phyloP scores from a whole-genome alignment of 2,888 invertebrate genomes.

The Melanostoma mellinum region DNA sequence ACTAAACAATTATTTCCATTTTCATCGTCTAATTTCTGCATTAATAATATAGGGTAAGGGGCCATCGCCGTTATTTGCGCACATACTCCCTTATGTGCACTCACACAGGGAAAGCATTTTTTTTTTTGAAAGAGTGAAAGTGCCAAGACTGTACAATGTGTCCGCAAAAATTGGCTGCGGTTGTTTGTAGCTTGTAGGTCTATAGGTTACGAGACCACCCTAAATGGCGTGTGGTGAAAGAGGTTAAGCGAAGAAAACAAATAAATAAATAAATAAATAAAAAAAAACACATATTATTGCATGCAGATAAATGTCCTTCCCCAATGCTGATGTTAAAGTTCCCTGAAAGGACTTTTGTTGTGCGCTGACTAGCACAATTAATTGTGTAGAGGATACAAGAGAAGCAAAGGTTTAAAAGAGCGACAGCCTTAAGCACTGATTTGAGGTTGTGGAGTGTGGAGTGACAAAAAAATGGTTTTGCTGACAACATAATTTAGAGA shows the following conservation, averaged over 20 bases:
- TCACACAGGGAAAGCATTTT: conserved; percentile 4
- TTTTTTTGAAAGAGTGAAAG: conserved; percentile 62
- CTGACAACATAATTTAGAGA: too few relatives aligned
- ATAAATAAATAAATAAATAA: too few relatives aligned
- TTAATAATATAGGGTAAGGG: conserved; percentile 56
- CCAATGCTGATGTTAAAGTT: conserved; percentile 9
- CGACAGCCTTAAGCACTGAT: not conserved
- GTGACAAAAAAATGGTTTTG: too few relatives aligned
- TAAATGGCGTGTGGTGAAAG: conserved; percentile 6
- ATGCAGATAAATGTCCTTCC: conserved; percentile 48
- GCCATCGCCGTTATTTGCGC: conserved; percentile 11
- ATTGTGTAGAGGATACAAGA: conserved; percentile 6
- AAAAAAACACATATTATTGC: conserved; percentile 37
- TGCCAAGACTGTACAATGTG: conserved; percentile 26
- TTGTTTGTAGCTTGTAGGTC: conserved; percentile 49
- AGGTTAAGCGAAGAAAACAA: not conserved
- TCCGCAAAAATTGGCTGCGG: conserved; percentile 39
- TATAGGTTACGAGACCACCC: conserved; percentile 55
- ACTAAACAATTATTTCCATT: conserved; percentile 36
- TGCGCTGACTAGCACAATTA: conserved; percentile 35
- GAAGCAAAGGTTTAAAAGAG: conserved; percentile 1
- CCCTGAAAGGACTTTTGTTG: conserved; percentile 21
- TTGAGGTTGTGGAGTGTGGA: not conserved
- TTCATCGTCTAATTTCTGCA: conserved; percentile 51
- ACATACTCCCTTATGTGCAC: conserved; percentile 1